A percentile compares a stretch with the other conserved stretches of the same genome.
phyloP scores from a whole-genome alignment of 2,113 vertebrate genomes.

The Podarcis raffonei region DNA sequence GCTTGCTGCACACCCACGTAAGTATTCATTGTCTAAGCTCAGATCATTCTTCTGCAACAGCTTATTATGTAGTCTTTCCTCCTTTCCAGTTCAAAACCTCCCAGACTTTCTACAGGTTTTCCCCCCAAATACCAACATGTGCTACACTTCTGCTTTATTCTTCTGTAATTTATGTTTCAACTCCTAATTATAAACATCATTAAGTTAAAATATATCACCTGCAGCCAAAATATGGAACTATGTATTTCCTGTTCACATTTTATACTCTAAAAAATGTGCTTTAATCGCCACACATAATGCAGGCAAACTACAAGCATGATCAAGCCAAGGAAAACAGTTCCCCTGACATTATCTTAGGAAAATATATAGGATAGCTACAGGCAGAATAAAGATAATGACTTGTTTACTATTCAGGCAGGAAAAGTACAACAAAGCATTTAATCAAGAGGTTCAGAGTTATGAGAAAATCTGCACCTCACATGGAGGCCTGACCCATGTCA shows the following conservation, averaged over 20 bases:
- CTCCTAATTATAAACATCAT: neutral
- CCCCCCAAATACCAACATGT: slow-evolving; percentile 22
- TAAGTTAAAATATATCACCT: neutral
- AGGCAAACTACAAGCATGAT: neutral
- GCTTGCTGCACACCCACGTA: neutral
- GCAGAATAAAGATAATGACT: neutral
- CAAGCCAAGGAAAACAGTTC: neutral
- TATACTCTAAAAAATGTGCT: neutral
- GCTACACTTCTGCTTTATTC: neutral
- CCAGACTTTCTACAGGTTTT: neutral
- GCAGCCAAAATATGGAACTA: neutral
- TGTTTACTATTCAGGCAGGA: neutral
- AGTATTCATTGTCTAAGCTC: neutral
- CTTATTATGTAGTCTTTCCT: neutral
- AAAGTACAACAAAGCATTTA: neutral
- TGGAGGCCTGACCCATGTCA: neutral
- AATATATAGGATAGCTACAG: neutral
- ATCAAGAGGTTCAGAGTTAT: neutral
- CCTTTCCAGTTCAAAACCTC: slow-evolving; percentile 26
- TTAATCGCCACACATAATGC: neutral
- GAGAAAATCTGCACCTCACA: fast-evolving
- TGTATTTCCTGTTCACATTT: neutral
- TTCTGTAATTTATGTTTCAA: neutral
- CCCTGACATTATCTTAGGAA: neutral
- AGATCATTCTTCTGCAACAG: neutral